A percentile compares a stretch with the other conserved stretches of the same genome.
These are phyloP conservation scores for Pseudorasbora parva DNA, from an alignment of 2,113 vertebrate species.

Conservation along the genomic window DNA sequence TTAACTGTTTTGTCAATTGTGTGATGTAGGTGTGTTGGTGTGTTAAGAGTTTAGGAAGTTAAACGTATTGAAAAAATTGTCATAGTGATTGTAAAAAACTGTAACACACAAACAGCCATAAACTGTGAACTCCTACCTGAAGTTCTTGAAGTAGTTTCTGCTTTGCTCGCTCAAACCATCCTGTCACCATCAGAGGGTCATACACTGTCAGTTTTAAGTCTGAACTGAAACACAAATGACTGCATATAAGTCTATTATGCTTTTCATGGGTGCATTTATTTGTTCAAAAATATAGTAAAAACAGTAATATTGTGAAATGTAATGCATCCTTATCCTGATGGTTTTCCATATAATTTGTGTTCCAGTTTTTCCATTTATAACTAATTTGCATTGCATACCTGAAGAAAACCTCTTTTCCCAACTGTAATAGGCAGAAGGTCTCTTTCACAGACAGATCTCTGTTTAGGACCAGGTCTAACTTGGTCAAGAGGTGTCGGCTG, in stretches of 20 bases:
- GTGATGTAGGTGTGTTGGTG: too few species aligned
- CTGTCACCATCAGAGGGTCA: constrained; percentile 45
- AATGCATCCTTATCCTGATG: too few species aligned
- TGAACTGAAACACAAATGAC: constrained; percentile 53
- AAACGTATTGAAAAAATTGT: too few species aligned
- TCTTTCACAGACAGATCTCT: constrained; percentile 12
- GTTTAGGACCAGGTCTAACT: constrained; percentile 56
- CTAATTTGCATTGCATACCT: constrained; percentile 58
- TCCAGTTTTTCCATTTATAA: not conserved
- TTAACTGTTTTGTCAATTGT: too few species aligned
- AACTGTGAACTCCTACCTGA: constrained; percentile 51
- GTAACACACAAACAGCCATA: too few species aligned
- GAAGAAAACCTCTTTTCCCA: constrained; percentile 51
- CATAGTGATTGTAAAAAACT: too few species aligned
- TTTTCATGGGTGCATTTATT: not conserved
- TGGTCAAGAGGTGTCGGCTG: constrained; percentile 24
- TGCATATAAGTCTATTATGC: not conserved
- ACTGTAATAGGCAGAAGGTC: constrained; percentile 52
- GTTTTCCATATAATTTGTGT: too few species aligned
- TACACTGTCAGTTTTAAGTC: constrained; percentile 13
- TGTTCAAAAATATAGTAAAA: not conserved
- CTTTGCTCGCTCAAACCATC: constrained; percentile 49
- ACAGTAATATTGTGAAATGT: too few species aligned
- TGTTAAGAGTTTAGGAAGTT: too few species aligned
- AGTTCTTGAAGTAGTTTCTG: constrained; percentile 49